Evolutionary conservation across 1,140 invertebrate genomes (phyloP).

Genomic region (Scaptomyza hsui): DNA sequence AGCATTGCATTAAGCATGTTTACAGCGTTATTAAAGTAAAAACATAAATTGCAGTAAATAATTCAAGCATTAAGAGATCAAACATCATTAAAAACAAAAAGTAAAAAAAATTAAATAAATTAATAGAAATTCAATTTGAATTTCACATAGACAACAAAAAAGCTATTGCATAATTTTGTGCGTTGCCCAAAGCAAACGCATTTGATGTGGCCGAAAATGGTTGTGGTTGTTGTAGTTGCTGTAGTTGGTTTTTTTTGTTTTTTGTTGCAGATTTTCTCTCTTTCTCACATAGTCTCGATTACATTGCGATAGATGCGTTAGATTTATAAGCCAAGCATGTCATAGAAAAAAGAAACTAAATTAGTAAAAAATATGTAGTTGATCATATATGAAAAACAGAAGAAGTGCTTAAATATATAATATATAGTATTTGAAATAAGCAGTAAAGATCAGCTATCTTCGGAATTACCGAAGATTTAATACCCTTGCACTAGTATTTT

Average conservation of each 20-base stretch:
- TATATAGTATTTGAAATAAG: background rate
- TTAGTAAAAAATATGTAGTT: constrained; percentile 79
- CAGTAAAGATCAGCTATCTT: constrained; percentile 1
- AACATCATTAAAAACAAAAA: constrained; percentile 51
- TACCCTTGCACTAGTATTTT: constrained; percentile 4
- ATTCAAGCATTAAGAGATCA: constrained; percentile 79
- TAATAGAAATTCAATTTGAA: constrained; percentile 64
- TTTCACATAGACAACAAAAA: constrained; percentile 49
- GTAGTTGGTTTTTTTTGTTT: constrained; percentile 17
- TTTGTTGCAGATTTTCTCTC: constrained; percentile 26
- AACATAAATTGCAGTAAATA: constrained; percentile 69
- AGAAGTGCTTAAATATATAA: constrained; percentile 33
- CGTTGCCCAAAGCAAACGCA: constrained; percentile 43
- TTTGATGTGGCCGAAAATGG: constrained; percentile 59
- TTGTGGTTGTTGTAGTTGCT: constrained; percentile 44
- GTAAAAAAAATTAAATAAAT: constrained; percentile 29
- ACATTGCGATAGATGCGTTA: constrained; percentile 76
- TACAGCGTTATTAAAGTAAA: constrained; percentile 68
- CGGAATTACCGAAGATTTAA: constrained; percentile 6
- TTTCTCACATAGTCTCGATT: constrained; percentile 55
- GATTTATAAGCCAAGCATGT: constrained; percentile 81
- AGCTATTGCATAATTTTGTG: constrained; percentile 78
- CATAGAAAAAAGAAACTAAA: constrained; percentile 84
- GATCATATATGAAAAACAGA: constrained; percentile 35
- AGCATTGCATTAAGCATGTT: constrained; percentile 63